Evolutionary conservation across 2,113 vertebrate genomes (phyloP), one percentile per base, ranked within the genome.

Genomic region (Elephantulus edwardii): DNA sequence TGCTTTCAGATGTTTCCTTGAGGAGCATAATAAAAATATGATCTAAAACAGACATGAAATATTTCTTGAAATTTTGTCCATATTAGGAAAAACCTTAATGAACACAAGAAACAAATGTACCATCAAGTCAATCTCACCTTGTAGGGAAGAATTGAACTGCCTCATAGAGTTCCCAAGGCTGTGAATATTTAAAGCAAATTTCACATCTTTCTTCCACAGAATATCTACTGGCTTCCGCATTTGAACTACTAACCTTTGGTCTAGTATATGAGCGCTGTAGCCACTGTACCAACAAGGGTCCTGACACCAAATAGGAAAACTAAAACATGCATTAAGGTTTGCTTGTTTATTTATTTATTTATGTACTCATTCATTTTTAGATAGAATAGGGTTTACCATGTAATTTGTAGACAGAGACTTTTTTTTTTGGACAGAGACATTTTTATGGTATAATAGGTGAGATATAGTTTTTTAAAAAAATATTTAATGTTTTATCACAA

Each of bases 1-100:
- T 83, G 22, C 33, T 84, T 62, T 89, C 35, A 70, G 86, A 83
- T 90, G 56, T 87, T 33, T 64, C 79, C 79, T 17, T 28, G 22
- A 38, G 66, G 66, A 30, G 30, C 11, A n/a, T 19, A 66, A 22
- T 62, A 72, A 93, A 71, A 30, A 30, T 78, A n/a, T 60, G 16
- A 83, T 77, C 24, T 56, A 90, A 75, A 66, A 48, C 75, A 74
- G 52, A 13, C 68, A 20, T 28, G 44, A 62, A 85, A 26, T 81
- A 89, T 50, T 84, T 60, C 62, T 17, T 38, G 40, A 81, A 2
- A 9, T 4, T 22, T 82, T 78, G 14, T 66, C 83, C 28, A 79
- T 70, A 30, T 19, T 64, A 38, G 48, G 80, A 81, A 75, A 83
- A 89, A 52, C 17, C 30, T 82, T 62, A 38, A 83, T 62, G n/a